phyloP scores from a whole-genome alignment of 1,140 invertebrate species.

The Anastrepha ludens region DNA sequence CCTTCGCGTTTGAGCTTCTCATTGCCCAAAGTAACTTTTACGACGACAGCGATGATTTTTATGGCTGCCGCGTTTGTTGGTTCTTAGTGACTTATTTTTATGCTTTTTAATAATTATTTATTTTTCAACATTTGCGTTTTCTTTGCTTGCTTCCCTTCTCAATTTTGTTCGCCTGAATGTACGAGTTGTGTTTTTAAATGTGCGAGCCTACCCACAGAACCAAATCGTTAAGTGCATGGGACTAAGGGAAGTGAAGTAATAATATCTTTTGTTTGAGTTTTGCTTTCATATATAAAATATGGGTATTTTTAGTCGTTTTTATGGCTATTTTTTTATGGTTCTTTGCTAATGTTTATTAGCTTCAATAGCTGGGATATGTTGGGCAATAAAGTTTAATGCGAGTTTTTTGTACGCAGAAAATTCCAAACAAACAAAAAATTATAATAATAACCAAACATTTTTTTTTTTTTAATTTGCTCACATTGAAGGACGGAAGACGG shows the following conservation, averaged over 20 bases:
- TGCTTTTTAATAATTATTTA: slow-evolving; percentile 1
- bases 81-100: not conserved
- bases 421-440: not conserved
- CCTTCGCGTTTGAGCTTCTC: slow-evolving; percentile 26
- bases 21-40: not conserved
- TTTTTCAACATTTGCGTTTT: not conserved
- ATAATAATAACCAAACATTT: not conserved
- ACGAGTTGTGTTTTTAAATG: slow-evolving; percentile 6
- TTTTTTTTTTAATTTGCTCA: not conserved
- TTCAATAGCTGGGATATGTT: not conserved
- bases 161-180: not conserved
- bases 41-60: slow-evolving; percentile 3
- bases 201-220: not conserved
- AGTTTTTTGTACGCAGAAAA: not conserved
- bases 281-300: not conserved
- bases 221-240: not conserved
- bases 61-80: slow-evolving; percentile 3
- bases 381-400: not conserved
- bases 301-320: not conserved
- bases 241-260: not conserved
- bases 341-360: not conserved
- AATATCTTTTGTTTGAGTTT: not conserved
- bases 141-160: slow-evolving; percentile 1
- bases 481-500: not conserved
- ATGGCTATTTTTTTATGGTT: not conserved